Evolutionary conservation across 2,888 invertebrate species (phyloP), one percentile per base, ranked within the genome.

Genomic region (Habroteleia sp.): DNA sequence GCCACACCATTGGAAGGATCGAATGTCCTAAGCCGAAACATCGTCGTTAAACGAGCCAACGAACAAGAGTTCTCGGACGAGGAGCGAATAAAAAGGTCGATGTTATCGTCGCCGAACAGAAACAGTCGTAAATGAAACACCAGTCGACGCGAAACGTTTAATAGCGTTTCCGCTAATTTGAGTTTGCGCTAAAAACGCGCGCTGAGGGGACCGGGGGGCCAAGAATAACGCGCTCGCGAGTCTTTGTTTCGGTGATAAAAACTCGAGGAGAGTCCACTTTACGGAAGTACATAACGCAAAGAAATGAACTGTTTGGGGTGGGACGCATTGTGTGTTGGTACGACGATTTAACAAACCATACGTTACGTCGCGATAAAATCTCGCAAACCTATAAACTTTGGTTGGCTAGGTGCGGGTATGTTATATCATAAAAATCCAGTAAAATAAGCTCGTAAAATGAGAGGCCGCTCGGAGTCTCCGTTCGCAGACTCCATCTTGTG

Each of bases 381-480:
- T 87, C 82, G 77, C 85, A 84, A 87, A 87, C 87, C 87, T 85
- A 85, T 88, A 88, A 88, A 88, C 83, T 86, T 84, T 73, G 81
- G 81, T 80, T 79, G 81, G 82, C 81, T 83, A 83, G 84, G 81
- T 80, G 84, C 80, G 81, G 84, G 80, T 83, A 82, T 83, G 87
- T 86, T 86, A 86, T 87, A 85, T 87, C 88, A 88, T 88, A 87
- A 87, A 87, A 88, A 88, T 87, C 84, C 86, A 83, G 87, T 88
- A 87, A 87, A 87, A 87, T 87, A 86, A 85, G 85, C 85, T 87
- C 87, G 87, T 87, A 87, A 88, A 87, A 79, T 79, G 82, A 75
- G 81, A 77, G 81, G 74, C 77, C 72, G 77, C 73, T 76, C 69
- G 63, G 39, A 35, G 60, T 27, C 52, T 42, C 25, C 23, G 29